phyloP scores from a whole-genome alignment of 1,140 invertebrate species.

The Lethrus apterus region DNA sequence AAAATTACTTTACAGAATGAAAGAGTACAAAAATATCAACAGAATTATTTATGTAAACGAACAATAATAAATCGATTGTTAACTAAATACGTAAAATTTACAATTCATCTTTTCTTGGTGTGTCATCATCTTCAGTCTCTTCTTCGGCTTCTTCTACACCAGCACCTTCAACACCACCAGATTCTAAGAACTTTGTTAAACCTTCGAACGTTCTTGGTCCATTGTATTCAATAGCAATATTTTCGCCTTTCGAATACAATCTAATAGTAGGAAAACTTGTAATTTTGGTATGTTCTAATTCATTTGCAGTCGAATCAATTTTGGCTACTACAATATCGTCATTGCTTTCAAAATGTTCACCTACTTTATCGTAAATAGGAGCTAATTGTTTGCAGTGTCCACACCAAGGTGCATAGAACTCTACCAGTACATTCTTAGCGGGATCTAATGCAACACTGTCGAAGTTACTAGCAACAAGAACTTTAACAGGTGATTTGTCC shows the following conservation, averaged over 20 bases:
- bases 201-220: constrained; percentile 93
- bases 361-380: constrained; percentile 89
- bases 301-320: constrained; percentile 97
- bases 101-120: constrained; percentile 59
- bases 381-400: constrained; percentile 94
- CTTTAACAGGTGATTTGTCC: constrained; percentile 92
- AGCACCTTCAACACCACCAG: constrained; percentile 58
- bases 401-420: constrained; percentile 99
- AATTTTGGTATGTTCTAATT: constrained; percentile 92
- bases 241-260: constrained; percentile 86
- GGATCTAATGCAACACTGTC: constrained; percentile 86
- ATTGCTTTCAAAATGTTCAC: constrained; percentile 76
- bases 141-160: constrained; percentile 47
- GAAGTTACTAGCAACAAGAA: constrained; percentile 93
- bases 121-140: constrained; percentile 57
- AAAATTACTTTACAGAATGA: constrained; percentile 1
- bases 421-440: constrained; percentile 90
- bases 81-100: constrained; percentile 40
- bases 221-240: constrained; percentile 90
- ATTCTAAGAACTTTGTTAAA: constrained; percentile 87
- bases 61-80: not conserved
- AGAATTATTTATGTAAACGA: not conserved
- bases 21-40: constrained; percentile 12
- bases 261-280: constrained; percentile 96
- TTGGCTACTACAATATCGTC: constrained; percentile 90